These are phyloP conservation scores for Montipora efflorescens DNA, from an alignment of 64 coral and sea anemone genomes.

Conservation along the genomic window DNA sequence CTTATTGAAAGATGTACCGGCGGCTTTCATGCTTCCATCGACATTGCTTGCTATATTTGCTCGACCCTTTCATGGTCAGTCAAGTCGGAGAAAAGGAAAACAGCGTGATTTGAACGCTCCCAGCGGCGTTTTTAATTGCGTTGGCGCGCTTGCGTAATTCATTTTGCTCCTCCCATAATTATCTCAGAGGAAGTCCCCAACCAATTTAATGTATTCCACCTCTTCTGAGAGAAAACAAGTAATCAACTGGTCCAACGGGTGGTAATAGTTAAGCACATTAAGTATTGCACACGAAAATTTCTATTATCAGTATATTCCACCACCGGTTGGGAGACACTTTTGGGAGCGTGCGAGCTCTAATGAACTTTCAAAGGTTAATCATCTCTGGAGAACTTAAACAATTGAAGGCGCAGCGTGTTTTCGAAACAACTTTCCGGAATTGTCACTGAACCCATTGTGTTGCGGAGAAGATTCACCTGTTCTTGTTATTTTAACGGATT, in stretches of 20 bases:
- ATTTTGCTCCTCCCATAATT: constrained; percentile 1
- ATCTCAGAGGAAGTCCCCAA: constrained; percentile 17
- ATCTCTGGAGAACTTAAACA: constrained; percentile 19
- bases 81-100: not conserved
- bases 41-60: constrained; percentile 29
- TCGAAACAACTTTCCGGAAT: constrained; percentile 35
- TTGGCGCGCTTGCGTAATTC: not conserved
- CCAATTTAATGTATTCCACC: constrained; percentile 24
- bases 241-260: not conserved
- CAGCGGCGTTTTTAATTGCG: constrained; percentile 29
- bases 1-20: not conserved
- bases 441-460: not conserved
- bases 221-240: not conserved
- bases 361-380: constrained; percentile 46
- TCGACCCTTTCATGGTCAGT: not conserved
- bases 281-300: not conserved
- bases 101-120: not conserved
- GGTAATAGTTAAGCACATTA: not conserved
- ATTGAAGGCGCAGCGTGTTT: not conserved
- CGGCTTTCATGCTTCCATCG: constrained; percentile 30
- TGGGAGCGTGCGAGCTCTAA: not conserved
- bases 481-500: constrained; percentile 35
- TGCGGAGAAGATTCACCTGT: constrained; percentile 10
- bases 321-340: constrained; percentile 12
- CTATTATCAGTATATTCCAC: constrained; percentile 12